Evolutionary conservation across 2,888 invertebrate species (phyloP).

Genomic region (Napeogenes sylphis): DNA sequence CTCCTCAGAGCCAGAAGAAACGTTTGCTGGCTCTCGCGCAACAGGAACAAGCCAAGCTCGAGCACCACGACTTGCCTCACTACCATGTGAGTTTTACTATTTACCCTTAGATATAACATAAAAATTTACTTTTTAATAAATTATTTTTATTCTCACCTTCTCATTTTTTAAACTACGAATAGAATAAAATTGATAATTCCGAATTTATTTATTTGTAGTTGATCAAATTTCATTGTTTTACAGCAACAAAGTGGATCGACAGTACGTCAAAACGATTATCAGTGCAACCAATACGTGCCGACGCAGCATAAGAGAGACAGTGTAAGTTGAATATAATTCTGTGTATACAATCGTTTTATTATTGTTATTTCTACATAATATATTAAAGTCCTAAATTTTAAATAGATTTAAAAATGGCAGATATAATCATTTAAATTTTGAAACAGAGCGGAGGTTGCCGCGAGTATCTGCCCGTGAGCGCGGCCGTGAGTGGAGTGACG

Average conservation of each 20-base stretch:
- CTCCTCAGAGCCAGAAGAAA: constrained; percentile 92
- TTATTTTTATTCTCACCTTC: too few species aligned
- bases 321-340: constrained; percentile 46
- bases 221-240: neutral
- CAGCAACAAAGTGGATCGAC: constrained; percentile 53
- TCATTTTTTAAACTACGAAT: too few species aligned
- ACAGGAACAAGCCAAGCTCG: constrained; percentile 76
- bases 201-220: constrained; percentile 18
- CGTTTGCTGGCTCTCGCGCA: constrained; percentile 89
- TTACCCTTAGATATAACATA: too few species aligned
- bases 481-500: constrained; percentile 53
- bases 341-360: neutral
- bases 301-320: constrained; percentile 70
- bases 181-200: too few species aligned
- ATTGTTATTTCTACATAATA: neutral
- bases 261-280: constrained; percentile 67
- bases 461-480: constrained; percentile 54
- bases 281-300: constrained; percentile 70
- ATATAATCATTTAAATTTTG: constrained; percentile 3
- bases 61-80: constrained; percentile 65
- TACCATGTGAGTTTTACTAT: constrained; percentile 44
- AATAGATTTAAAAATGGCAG: neutral
- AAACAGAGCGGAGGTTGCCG: constrained; percentile 67
- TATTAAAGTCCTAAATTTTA: neutral
- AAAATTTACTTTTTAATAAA: too few species aligned